Percentiles rank a stretch among this genome's conserved stretches.
Conservation (phyloP, 2,888 invertebrate genomes). For the Kryphioiulus occultus region DNA sequence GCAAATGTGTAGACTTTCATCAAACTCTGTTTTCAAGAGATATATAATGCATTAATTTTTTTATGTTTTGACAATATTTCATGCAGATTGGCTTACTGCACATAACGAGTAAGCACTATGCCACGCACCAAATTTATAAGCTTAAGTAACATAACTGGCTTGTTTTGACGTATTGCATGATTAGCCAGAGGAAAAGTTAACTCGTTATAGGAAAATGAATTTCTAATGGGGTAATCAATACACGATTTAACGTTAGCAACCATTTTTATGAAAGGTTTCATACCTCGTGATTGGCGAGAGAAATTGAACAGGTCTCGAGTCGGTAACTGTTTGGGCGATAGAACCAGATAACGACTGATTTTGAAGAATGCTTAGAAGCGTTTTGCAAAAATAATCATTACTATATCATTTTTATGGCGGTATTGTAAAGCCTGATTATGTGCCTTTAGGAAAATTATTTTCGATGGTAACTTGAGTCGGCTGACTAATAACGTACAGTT, state of each 20-base stretch:
- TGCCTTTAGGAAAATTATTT: too few relatives aligned
- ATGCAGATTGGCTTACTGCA: neutral
- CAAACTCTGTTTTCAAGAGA: neutral
- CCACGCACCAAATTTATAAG: neutral
- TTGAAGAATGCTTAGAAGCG: neutral
- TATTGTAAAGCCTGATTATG: too few relatives aligned
- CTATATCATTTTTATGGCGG: neutral
- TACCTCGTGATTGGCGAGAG: neutral
- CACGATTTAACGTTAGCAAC: neutral
- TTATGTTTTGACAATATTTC: neutral
- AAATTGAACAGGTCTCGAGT: neutral
- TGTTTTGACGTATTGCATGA: constrained; percentile 21
- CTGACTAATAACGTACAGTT: too few relatives aligned
- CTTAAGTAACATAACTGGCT: neutral
- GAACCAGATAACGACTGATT: neutral
- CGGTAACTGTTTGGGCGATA: neutral
- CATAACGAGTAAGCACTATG: neutral
- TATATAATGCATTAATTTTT: neutral
- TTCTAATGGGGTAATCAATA: constrained; percentile 13
- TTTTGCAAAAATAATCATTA: neutral
- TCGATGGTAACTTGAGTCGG: too few relatives aligned
- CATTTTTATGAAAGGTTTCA: neutral
- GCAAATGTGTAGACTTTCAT: neutral
- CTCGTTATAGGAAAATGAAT: neutral
- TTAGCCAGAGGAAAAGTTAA: neutral